These are phyloP conservation scores for Pseudorectes ferrugineus DNA, from an alignment of 2,113 vertebrate genomes.

Conservation along the genomic window DNA sequence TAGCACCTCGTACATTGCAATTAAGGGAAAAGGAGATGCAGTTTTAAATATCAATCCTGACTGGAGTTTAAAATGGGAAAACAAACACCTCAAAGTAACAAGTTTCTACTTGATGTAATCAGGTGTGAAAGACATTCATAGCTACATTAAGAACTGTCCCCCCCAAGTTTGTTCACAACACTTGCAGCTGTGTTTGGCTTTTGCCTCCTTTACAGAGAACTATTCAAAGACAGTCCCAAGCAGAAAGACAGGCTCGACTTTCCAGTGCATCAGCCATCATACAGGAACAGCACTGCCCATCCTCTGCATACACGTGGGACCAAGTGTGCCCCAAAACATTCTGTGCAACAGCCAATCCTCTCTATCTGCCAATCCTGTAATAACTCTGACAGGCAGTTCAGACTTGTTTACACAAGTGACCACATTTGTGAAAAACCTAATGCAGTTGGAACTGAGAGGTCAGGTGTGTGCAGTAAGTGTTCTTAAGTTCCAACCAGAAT, in stretches of 20 bases:
- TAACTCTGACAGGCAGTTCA: neutral
- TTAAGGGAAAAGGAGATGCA: neutral
- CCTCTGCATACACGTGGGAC: rapidly evolving
- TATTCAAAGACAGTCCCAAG: neutral
- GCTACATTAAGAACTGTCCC: neutral
- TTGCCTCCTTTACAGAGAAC: neutral
- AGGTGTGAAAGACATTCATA: neutral
- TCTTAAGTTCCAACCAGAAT: neutral
- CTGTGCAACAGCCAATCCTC: neutral
- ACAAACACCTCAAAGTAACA: neutral
- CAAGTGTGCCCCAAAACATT: neutral
- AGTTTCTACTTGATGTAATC: neutral
- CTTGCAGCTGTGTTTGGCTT: neutral
- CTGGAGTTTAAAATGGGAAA: neutral
- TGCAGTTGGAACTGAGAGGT: neutral
- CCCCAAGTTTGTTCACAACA: neutral
- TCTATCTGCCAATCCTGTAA: neutral
- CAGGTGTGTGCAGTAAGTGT: neutral
- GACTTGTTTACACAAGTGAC: neutral
- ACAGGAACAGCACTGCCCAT: neutral
- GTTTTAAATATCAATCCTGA: neutral
- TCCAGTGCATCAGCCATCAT: neutral
- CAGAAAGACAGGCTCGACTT: neutral
- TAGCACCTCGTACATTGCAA: neutral
- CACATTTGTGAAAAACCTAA: neutral